phyloP scores from a whole-genome alignment of 2,888 invertebrate species.

The Drosophila meridionalis region DNA sequence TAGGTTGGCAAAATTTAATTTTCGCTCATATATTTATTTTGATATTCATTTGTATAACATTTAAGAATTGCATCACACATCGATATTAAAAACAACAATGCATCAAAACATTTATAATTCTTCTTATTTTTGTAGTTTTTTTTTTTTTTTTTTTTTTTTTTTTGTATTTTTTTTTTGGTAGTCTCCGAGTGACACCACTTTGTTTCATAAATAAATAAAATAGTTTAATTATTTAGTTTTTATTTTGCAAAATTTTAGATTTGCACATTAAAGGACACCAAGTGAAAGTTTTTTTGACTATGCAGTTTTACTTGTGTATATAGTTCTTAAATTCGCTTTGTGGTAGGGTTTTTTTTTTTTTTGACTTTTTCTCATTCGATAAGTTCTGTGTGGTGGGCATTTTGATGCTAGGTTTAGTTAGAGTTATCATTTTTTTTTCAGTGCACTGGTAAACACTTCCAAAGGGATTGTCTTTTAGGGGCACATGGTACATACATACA shows the following conservation, averaged over 20 bases:
- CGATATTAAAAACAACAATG: constrained; percentile 60
- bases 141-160: constrained; percentile 19
- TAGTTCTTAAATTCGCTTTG: constrained; percentile 73
- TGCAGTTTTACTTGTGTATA: constrained; percentile 62
- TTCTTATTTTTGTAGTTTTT: constrained; percentile 13
- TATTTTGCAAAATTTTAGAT: constrained; percentile 48
- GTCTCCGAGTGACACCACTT: constrained; percentile 32
- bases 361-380: constrained; percentile 29
- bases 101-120: constrained; percentile 56
- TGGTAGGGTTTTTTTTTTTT: constrained; percentile 26
- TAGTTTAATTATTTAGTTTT: constrained; percentile 63
- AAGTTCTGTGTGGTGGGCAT: constrained; percentile 46
- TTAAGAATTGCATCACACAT: constrained; percentile 63
- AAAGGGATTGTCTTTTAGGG: constrained; percentile 79
- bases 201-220: constrained; percentile 54
- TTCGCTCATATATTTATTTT: constrained; percentile 47
- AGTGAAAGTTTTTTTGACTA: constrained; percentile 78
- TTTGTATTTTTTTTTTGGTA: constrained; percentile 23
- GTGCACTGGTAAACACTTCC: constrained; percentile 62
- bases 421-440: constrained; percentile 45
- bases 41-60: constrained; percentile 59
- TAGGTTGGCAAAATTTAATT: constrained; percentile 46
- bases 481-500: constrained; percentile 67
- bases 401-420: constrained; percentile 56
- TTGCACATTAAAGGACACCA: constrained; percentile 74